Conservation (phyloP, 2,888 invertebrate species). For the Caenorhabditis panamensis region DNA sequence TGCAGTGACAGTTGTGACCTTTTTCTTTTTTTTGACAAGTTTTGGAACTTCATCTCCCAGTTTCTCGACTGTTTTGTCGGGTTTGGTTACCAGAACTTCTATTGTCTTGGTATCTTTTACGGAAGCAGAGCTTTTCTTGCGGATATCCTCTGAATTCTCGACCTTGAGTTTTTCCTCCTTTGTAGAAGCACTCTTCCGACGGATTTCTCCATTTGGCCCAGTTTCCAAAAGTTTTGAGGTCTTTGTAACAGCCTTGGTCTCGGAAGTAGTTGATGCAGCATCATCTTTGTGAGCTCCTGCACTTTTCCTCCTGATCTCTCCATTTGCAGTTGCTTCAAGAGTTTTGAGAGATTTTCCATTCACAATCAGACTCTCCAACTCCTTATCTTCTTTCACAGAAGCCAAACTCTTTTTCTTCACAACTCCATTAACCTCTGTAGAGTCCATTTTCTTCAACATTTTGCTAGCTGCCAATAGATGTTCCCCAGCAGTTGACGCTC, state of each 20-base stretch:
- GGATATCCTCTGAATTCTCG: conserved; percentile 11
- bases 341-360: conserved; percentile 24
- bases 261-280: background rate
- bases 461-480: conserved; percentile 30
- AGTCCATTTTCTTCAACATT: conserved; percentile 37
- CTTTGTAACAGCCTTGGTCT: background rate
- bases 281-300: conserved; percentile 1
- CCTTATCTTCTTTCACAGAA: conserved; percentile 47
- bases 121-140: conserved; percentile 29
- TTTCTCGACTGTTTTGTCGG: conserved; percentile 3
- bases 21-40: conserved; percentile 50
- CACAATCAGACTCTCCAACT: background rate
- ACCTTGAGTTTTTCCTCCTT: conserved; percentile 14
- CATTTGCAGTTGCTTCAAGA: conserved; percentile 40
- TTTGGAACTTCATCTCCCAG: background rate
- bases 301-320: conserved; percentile 38
- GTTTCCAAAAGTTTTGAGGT: conserved; percentile 17
- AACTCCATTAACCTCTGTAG: conserved; percentile 5
- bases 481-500: conserved; percentile 49
- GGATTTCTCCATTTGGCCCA: conserved; percentile 23
- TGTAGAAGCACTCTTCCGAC: conserved; percentile 19
- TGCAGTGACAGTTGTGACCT: conserved; percentile 35
- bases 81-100: conserved; percentile 18
- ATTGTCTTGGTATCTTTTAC: conserved; percentile 33
- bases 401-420: conserved; percentile 30